phyloP scores from a whole-genome alignment of 2,888 invertebrate genomes.

The Hypomecis atomaria region DNA sequence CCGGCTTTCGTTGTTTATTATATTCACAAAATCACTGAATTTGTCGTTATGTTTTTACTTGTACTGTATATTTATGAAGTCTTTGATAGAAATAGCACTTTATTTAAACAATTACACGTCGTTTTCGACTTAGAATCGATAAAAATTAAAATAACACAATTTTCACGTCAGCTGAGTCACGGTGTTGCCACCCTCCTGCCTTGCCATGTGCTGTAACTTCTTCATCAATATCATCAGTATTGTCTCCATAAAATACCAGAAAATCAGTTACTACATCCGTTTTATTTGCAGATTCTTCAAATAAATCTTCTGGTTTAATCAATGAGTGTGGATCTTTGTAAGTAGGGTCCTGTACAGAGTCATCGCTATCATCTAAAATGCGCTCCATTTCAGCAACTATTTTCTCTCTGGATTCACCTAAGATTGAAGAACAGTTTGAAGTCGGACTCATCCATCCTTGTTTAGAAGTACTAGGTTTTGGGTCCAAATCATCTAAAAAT shows the following conservation, averaged over 20 bases:
- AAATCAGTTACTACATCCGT: neutral
- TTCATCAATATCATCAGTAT: conserved; percentile 5
- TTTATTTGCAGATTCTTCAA: conserved; percentile 1
- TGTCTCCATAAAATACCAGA: neutral
- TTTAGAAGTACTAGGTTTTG: neutral
- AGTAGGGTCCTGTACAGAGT: conserved; percentile 1
- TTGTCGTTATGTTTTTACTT: too few relatives aligned
- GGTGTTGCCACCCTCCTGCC: too few relatives aligned
- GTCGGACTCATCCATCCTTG: neutral
- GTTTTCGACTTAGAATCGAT: too few relatives aligned
- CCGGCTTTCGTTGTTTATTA: too few relatives aligned
- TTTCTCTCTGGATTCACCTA: conserved; percentile 3
- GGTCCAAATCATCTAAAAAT: conserved; percentile 3
- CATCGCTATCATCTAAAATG: conserved; percentile 7
- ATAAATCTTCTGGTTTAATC: conserved; percentile 1
- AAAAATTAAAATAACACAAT: too few relatives aligned
- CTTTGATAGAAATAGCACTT: too few relatives aligned
- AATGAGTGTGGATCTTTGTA: conserved; percentile 4
- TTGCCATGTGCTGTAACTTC: too few relatives aligned
- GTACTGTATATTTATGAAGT: too few relatives aligned
- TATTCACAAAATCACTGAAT: too few relatives aligned
- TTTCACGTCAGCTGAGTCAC: too few relatives aligned
- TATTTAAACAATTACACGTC: too few relatives aligned
- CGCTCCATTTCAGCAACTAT: conserved; percentile 4
- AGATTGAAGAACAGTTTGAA: conserved; percentile 2